Conservation (phyloP, 2,113 vertebrate species). For the Catharus fuscescens region DNA sequence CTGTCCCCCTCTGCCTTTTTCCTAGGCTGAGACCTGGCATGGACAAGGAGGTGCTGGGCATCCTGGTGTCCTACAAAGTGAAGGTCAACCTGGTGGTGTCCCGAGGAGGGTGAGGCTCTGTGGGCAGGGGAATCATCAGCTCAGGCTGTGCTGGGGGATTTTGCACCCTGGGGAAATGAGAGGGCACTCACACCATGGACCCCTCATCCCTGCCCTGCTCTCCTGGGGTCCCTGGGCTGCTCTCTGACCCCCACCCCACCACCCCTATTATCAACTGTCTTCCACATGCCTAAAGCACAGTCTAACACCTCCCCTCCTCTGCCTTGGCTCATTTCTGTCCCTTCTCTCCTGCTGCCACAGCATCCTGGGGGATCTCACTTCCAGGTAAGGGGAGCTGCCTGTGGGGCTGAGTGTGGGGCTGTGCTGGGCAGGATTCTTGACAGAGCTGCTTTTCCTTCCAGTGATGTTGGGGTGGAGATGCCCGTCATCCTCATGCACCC, state of each 20-base stretch:
- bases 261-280: neutral
- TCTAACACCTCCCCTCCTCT: neutral
- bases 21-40: constrained; percentile 79
- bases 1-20: neutral
- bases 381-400: constrained; percentile 77
- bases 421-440: neutral
- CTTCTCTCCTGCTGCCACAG: constrained; percentile 60
- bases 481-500: constrained; percentile 88
- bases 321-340: constrained; percentile 2
- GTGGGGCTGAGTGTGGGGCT: accelerated
- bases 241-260: too few species aligned
- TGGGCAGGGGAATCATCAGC: accelerated
- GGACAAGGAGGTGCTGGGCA: constrained; percentile 86
- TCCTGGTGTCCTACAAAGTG: constrained; percentile 89
- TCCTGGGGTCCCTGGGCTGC: neutral
- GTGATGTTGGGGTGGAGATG: constrained; percentile 83
- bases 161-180: accelerated
- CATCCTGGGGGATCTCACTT: constrained; percentile 84
- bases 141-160: neutral
- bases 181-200: accelerated
- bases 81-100: constrained; percentile 83
- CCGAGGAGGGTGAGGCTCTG: constrained; percentile 77
- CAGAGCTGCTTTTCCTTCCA: constrained; percentile 44
- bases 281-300: neutral
- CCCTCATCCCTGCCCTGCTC: neutral